A percentile compares a stretch with the other conserved stretches of the same genome.
Conservation (phyloP, 2,113 vertebrate species). For the Potamarius usumacintae region DNA sequence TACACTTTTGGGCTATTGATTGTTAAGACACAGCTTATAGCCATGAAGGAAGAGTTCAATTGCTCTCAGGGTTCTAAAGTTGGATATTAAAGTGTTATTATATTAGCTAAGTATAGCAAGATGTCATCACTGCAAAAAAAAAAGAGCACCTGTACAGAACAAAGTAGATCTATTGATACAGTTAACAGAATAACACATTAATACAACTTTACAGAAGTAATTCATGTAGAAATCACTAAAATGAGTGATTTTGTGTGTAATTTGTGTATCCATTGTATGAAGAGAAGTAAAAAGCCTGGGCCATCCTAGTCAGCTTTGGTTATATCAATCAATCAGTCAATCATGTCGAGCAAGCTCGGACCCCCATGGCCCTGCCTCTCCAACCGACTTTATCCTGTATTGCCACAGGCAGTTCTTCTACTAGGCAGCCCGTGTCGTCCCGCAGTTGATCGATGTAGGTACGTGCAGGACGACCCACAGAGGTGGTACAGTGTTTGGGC, state of each 20-base stretch:
- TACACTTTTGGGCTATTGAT: conserved; percentile 44
- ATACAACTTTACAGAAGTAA: no score
- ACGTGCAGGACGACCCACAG: no score
- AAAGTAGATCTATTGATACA: background rate
- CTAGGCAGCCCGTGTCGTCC: no score
- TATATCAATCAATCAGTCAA: no score
- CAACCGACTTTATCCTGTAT: no score
- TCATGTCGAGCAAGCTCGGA: no score
- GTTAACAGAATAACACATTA: background rate
- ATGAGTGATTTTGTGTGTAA: background rate
- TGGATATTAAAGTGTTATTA: background rate
- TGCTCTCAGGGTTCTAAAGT: conserved; percentile 7
- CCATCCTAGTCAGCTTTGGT: background rate
- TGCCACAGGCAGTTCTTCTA: no score
- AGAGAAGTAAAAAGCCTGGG: background rate
- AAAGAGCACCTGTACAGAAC: background rate
- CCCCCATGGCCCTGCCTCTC: no score
- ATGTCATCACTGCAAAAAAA: no score
- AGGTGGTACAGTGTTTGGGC: no score
- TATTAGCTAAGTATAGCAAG: no score
- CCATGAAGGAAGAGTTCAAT: background rate
- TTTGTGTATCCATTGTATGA: background rate
- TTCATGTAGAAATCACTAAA: background rate
- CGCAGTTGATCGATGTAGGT: no score
- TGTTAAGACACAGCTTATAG: conserved; percentile 9